Evolutionary conservation across 2,797 vertebrate species (phyloP).

Genomic region (Avahi laniger): DNA sequence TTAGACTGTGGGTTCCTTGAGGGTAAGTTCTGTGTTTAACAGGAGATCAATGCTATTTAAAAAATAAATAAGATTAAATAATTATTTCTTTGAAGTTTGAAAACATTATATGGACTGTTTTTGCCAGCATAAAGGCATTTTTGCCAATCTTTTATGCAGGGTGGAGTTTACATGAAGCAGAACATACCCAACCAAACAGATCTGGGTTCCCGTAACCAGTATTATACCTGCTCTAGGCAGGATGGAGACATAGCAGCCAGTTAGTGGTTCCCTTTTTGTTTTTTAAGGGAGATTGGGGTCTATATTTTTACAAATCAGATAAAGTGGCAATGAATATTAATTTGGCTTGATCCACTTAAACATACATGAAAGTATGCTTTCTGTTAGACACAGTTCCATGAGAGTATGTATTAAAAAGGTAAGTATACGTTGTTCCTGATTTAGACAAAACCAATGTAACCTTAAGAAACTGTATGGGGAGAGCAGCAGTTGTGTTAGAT

Average conservation of each 20-base stretch:
- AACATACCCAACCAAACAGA: neutral
- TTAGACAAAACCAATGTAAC: neutral
- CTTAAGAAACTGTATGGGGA: neutral
- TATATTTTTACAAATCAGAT: constrained; percentile 16
- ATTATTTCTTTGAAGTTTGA: constrained; percentile 71
- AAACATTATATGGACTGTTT: constrained; percentile 56
- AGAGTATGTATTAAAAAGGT: neutral
- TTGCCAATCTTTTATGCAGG: constrained; percentile 63
- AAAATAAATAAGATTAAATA: constrained; percentile 69
- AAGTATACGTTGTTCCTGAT: neutral
- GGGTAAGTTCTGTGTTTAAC: neutral
- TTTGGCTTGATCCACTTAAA: neutral
- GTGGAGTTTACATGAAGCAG: constrained; percentile 58
- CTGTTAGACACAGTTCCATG: neutral
- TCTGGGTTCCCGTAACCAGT: constrained; percentile 56
- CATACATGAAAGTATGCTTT: neutral
- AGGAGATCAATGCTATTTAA: constrained; percentile 35
- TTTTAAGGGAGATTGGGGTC: neutral
- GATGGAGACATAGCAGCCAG: neutral
- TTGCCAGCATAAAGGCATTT: constrained; percentile 75
- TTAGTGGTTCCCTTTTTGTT: neutral
- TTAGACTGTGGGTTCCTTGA: neutral
- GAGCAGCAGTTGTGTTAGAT: rapidly evolving
- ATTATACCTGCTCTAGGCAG: constrained; percentile 43
- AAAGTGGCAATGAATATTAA: neutral